These are phyloP conservation scores for Apodemia hepburni DNA, from an alignment of 2,888 invertebrate species.

Conservation along the genomic window DNA sequence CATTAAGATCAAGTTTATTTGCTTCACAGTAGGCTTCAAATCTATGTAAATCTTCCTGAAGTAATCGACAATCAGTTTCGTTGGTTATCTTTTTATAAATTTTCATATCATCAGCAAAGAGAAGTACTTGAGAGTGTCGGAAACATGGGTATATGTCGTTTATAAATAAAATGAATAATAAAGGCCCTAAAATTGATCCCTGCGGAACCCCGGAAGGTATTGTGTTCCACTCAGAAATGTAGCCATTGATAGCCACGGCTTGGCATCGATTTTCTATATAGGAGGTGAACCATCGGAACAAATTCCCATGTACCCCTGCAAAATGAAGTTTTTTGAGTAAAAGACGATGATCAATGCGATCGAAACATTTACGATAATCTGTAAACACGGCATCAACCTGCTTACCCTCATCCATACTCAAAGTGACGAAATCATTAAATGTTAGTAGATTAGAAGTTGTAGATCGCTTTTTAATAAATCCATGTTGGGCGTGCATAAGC, in stretches of 20 bases:
- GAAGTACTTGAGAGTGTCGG: too few species aligned
- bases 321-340: slow-evolving; percentile 20
- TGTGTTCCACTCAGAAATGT: background rate
- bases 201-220: background rate
- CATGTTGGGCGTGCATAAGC: slow-evolving; percentile 7
- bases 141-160: background rate
- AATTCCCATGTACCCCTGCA: slow-evolving; percentile 20
- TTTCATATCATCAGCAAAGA: too few species aligned
- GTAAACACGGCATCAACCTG: slow-evolving; percentile 29
- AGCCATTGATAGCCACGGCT: background rate
- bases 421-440: background rate
- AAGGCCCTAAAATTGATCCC: background rate
- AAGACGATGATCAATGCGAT: slow-evolving; percentile 26
- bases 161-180: background rate
- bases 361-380: slow-evolving; percentile 29
- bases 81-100: too few species aligned
- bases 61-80: background rate
- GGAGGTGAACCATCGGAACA: slow-evolving; percentile 23
- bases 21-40: background rate
- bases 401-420: slow-evolving; percentile 16
- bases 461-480: slow-evolving; percentile 11
- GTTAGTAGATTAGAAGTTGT: slow-evolving; percentile 17
- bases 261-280: slow-evolving; percentile 17
- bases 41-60: background rate
- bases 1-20: background rate